These are phyloP conservation scores for Hippoglossus hippoglossus DNA, from an alignment of 2,797 vertebrate species.

Conservation along the genomic window DNA sequence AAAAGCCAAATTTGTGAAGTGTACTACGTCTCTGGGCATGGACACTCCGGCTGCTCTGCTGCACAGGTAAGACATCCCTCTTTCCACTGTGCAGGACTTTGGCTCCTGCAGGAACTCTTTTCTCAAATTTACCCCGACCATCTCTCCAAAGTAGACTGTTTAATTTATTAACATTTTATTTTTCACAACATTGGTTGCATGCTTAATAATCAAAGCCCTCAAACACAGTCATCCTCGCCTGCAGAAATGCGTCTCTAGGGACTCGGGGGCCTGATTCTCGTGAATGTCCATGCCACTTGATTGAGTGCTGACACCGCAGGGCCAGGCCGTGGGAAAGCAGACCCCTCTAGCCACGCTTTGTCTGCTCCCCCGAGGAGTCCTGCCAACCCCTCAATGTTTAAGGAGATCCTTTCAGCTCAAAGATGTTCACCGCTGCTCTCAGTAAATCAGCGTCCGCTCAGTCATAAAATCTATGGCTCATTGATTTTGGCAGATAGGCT, in stretches of 20 bases:
- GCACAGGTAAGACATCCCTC: conserved; percentile 80
- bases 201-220: conserved; percentile 8
- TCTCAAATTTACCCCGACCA: background rate
- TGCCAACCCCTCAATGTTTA: conserved; percentile 75
- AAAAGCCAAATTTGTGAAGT: conserved; percentile 85
- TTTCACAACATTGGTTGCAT: background rate
- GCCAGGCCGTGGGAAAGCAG: conserved; percentile 84
- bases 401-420: conserved; percentile 68
- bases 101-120: background rate
- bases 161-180: background rate
- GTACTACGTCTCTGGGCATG: conserved; percentile 83
- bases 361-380: conserved; percentile 71
- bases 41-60: conserved; percentile 62
- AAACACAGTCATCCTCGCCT: conserved; percentile 21
- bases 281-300: conserved; percentile 69
- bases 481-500: conserved; percentile 41
- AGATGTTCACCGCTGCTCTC: conserved; percentile 58
- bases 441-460: conserved; percentile 55
- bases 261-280: conserved; percentile 36
- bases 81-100: background rate
- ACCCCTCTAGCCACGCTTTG: conserved; percentile 74
- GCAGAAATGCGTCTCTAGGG: conserved; percentile 49
- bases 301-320: conserved; percentile 76
- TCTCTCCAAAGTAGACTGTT: background rate
- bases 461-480: conserved; percentile 40